A percentile compares a stretch with the other conserved stretches of the same genome.
These are phyloP conservation scores for Caenorhabditis imperialis DNA, from an alignment of 2,888 invertebrate species.

Conservation along the genomic window DNA sequence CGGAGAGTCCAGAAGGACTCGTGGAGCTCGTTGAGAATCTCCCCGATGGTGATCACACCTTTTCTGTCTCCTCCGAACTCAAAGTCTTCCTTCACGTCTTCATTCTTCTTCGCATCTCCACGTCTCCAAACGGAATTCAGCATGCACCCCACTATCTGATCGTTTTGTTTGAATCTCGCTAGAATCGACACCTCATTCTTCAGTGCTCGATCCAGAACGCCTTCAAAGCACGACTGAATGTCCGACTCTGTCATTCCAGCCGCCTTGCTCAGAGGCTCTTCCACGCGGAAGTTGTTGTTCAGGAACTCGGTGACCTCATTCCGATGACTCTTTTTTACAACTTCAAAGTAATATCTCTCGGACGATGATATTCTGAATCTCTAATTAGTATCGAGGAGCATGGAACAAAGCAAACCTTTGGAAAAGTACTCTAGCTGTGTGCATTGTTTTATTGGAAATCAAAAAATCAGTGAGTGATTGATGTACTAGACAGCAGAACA, in stretches of 20 bases:
- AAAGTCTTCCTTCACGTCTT: conserved; percentile 20
- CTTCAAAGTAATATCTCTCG: conserved; percentile 32
- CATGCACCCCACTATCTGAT: conserved; percentile 35
- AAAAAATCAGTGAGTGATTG: background rate
- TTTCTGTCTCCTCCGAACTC: conserved; percentile 27
- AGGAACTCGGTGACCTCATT: conserved; percentile 24
- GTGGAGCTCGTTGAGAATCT: conserved; percentile 36
- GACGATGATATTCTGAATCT: conserved; percentile 8
- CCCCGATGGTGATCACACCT: conserved; percentile 26
- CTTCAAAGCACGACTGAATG: conserved; percentile 18
- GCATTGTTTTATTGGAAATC: conserved; percentile 4
- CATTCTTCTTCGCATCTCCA: conserved; percentile 22
- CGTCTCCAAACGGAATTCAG: conserved; percentile 40
- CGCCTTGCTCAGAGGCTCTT: conserved; percentile 33
- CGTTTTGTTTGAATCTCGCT: conserved; percentile 13
- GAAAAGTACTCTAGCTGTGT: background rate
- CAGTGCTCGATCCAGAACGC: conserved; percentile 16
- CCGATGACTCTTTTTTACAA: conserved; percentile 8
- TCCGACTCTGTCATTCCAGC: conserved; percentile 32
- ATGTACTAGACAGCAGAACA: no score
- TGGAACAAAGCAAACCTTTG: conserved; percentile 4
- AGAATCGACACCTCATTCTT: conserved; percentile 33
- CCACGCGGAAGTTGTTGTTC: conserved; percentile 31
- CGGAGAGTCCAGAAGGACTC: conserved; percentile 26
- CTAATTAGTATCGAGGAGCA: background rate